These are phyloP conservation scores for Arrhopalites spinosus DNA, from an alignment of 2,888 invertebrate species.

Conservation along the genomic window DNA sequence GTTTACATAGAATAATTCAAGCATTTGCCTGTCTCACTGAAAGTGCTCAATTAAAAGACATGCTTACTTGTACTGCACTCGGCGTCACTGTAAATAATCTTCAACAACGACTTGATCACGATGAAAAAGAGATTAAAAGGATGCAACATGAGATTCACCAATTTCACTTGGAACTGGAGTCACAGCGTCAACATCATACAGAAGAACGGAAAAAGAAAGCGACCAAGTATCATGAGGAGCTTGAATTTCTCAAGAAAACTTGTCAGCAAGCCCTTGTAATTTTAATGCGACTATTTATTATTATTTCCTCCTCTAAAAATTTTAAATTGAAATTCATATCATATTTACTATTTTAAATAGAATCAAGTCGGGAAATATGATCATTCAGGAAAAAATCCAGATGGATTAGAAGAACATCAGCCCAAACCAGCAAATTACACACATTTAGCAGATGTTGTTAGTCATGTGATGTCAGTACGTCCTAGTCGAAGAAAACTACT, in stretches of 20 bases:
- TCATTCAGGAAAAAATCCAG: neutral
- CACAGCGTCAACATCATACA: neutral
- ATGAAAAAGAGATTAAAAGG: neutral
- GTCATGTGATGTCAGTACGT: too few relatives aligned
- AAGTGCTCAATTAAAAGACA: neutral
- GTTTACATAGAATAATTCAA: neutral
- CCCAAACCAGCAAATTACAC: neutral
- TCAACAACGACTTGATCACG: neutral
- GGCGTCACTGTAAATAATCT: neutral
- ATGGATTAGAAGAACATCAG: neutral
- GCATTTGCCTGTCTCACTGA: neutral
- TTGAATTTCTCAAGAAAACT: neutral
- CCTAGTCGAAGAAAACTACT: too few relatives aligned
- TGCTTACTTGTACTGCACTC: neutral
- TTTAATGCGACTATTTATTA: neutral
- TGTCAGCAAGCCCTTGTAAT: neutral
- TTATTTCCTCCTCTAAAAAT: neutral
- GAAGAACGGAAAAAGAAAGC: neutral
- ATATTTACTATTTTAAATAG: neutral
- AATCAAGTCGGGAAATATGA: neutral
- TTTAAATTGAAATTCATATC: neutral
- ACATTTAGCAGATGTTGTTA: neutral
- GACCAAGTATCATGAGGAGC: neutral
- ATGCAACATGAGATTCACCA: neutral
- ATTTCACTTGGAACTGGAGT: neutral